Conservation (phyloP, 1,140 invertebrate species). For the Teleogryllus occipitalis region DNA sequence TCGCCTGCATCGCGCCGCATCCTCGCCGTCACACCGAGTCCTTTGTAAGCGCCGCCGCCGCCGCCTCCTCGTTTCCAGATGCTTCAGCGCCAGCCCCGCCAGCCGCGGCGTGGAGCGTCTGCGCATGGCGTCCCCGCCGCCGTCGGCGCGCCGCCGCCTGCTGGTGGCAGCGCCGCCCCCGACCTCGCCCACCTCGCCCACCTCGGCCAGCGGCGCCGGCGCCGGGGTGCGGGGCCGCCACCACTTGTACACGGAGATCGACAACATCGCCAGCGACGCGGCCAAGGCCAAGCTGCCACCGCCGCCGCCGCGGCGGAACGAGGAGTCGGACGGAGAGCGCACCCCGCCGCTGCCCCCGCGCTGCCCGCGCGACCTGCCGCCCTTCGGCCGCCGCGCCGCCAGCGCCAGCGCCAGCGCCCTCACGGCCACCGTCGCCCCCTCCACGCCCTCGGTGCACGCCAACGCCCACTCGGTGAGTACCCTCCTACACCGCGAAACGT, state of each 20-base stretch:
- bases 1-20: no score
- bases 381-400: neutral
- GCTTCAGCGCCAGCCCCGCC: no score
- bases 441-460: no score
- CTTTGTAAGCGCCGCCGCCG: neutral
- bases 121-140: neutral
- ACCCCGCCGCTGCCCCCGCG: neutral
- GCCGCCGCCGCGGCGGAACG: no score
- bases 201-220: neutral
- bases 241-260: neutral
- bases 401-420: no score
- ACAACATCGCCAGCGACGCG: neutral
- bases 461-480: no score
- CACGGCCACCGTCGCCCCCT: no score
- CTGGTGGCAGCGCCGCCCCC: neutral
- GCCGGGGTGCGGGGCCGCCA: neutral
- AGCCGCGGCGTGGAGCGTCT: neutral
- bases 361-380: neutral
- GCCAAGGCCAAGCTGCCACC: neutral
- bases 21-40: neutral
- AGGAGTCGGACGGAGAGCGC: neutral
- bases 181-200: no score
- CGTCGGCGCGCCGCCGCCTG: neutral
- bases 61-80: neutral
- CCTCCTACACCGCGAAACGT: no score